Evolutionary conservation across 2,797 vertebrate genomes (phyloP).

Genomic region (Clarias platycephalus): DNA sequence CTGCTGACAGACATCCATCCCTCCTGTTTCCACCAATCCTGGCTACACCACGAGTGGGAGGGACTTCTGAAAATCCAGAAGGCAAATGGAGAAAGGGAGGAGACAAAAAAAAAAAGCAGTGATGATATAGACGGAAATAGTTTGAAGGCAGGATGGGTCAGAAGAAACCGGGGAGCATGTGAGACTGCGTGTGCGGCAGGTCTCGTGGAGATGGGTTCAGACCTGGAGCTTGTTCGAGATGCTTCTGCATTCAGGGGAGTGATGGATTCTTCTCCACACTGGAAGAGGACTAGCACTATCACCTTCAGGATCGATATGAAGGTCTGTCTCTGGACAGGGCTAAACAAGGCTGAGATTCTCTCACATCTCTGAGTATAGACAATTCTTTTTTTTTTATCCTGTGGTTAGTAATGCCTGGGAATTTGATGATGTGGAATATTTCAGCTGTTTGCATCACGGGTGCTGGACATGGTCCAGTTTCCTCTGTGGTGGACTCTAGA

Average conservation of each 20-base stretch:
- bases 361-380: background rate
- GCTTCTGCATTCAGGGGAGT: conserved; percentile 13
- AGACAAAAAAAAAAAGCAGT: conserved; percentile 18
- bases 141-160: background rate
- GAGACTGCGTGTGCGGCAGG: conserved; percentile 26
- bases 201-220: conserved; percentile 22
- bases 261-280: conserved; percentile 37
- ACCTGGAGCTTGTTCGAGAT: conserved; percentile 14
- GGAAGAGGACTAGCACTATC: conserved; percentile 54
- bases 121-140: conserved; percentile 20
- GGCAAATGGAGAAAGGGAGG: conserved; percentile 13
- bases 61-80: conserved; percentile 18
- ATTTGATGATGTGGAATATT: background rate
- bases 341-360: conserved; percentile 10
- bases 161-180: conserved; percentile 21
- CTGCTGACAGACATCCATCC: conserved; percentile 21
- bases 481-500: conserved; percentile 11
- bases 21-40: conserved; percentile 40
- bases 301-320: conserved; percentile 58
- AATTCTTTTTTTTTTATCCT: background rate
- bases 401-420: background rate
- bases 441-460: background rate
- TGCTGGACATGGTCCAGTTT: conserved; percentile 7
- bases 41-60: conserved; percentile 27
- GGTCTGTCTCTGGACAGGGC: conserved; percentile 47